Evolutionary conservation across 1,140 invertebrate genomes (phyloP).

Genomic region (Listronotus bonariensis): DNA sequence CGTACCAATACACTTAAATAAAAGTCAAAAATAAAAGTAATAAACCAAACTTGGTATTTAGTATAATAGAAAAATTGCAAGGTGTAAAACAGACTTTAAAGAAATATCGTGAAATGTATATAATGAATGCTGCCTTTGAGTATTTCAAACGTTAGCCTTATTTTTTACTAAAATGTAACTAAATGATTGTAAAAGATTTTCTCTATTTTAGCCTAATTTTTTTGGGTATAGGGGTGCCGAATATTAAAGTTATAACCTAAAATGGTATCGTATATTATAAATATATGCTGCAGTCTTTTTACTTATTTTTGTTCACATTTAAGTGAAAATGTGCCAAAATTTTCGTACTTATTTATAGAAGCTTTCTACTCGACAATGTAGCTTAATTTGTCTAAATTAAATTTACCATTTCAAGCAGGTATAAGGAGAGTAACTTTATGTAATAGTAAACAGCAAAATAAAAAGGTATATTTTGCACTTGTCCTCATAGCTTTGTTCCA

Average conservation of each 20-base stretch:
- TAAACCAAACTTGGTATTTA: too few relatives aligned
- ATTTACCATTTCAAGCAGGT: not conserved
- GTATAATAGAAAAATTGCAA: too few relatives aligned
- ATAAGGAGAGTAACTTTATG: conserved; percentile 1
- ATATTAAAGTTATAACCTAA: conserved; percentile 31
- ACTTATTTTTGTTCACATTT: conserved; percentile 29
- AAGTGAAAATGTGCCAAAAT: conserved; percentile 36
- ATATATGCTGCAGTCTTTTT: conserved; percentile 36
- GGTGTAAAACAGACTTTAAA: too few relatives aligned
- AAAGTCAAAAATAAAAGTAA: too few relatives aligned
- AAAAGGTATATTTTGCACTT: too few relatives aligned
- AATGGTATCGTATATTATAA: conserved; percentile 28
- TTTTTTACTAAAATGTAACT: not conserved
- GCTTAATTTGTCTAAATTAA: conserved; percentile 11
- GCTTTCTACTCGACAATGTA: conserved; percentile 28
- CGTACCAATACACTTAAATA: too few relatives aligned
- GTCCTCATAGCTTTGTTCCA: too few relatives aligned
- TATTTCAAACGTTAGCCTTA: conserved; percentile 1
- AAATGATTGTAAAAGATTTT: conserved; percentile 4
- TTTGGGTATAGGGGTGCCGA: conserved; percentile 28
- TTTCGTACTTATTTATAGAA: conserved; percentile 26
- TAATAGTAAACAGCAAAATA: too few relatives aligned
- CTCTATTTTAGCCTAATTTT: not conserved
- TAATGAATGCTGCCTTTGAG: conserved; percentile 5
- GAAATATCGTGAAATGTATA: too few relatives aligned